Evolutionary conservation across 2,888 invertebrate genomes (phyloP).

Genomic region (Lymantria monacha): DNA sequence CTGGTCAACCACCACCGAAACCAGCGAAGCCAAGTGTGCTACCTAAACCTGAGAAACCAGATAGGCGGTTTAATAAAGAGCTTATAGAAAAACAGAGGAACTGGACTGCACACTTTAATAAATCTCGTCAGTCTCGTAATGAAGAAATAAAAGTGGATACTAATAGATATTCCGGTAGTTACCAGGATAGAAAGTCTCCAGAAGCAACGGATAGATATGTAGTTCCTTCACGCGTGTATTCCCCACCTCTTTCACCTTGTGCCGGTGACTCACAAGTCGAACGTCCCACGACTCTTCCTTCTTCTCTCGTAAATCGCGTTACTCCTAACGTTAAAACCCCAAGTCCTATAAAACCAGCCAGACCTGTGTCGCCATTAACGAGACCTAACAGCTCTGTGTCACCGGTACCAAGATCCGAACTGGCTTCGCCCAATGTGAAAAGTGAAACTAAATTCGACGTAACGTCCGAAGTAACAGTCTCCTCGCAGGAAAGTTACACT

Average conservation of each 20-base stretch:
- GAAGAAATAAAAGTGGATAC: conserved; percentile 64
- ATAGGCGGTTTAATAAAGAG: conserved; percentile 91
- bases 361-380: conserved; percentile 54
- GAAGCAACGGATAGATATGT: conserved; percentile 63
- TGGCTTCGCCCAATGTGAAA: conserved; percentile 47
- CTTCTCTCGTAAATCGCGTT: conserved; percentile 62
- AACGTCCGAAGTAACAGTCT: conserved; percentile 30
- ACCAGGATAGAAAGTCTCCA: conserved; percentile 67
- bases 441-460: conserved; percentile 42
- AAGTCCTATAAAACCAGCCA: conserved; percentile 69
- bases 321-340: conserved; percentile 63
- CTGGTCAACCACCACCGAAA: conserved; percentile 71
- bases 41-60: conserved; percentile 91
- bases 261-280: conserved; percentile 81
- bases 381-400: conserved; percentile 52
- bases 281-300: conserved; percentile 68
- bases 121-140: conserved; percentile 83
- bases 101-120: conserved; percentile 95
- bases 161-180: conserved; percentile 55
- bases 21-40: conserved; percentile 81
- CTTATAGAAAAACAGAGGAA: conserved; percentile 95
- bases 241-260: conserved; percentile 80
- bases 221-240: conserved; percentile 72
- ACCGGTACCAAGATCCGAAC: conserved; percentile 53
- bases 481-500: conserved; percentile 45